phyloP scores from a whole-genome alignment of 1,140 invertebrate genomes.

The Drosophila watanabei region DNA sequence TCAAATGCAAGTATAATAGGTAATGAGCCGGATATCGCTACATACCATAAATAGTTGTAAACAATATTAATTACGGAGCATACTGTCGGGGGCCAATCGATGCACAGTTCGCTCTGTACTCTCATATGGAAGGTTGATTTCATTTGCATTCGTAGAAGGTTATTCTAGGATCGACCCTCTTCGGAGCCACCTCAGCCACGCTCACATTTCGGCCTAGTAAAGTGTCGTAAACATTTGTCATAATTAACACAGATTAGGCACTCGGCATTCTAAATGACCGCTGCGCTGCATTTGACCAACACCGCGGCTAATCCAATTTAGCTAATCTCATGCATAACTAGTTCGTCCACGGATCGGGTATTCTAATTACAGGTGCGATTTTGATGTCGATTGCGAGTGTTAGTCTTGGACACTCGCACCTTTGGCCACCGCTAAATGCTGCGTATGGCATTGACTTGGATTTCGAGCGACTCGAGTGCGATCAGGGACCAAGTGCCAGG shows the following conservation, averaged over 20 bases:
- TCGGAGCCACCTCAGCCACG: background rate
- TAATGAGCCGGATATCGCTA: constrained; percentile 16
- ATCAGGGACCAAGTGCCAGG: constrained; percentile 44
- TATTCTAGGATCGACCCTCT: constrained; percentile 16
- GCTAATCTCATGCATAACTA: constrained; percentile 52
- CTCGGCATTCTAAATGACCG: constrained; percentile 31
- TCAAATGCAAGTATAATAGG: background rate
- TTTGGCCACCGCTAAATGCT: constrained; percentile 36
- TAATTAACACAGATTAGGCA: constrained; percentile 56
- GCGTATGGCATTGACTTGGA: constrained; percentile 56
- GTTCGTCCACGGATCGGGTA: constrained; percentile 40
- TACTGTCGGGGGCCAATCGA: constrained; percentile 16
- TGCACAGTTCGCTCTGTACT: too few relatives aligned
- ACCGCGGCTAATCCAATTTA: constrained; percentile 47
- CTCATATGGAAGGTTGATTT: constrained; percentile 8
- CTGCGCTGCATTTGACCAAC: constrained; percentile 15
- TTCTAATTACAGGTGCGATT: constrained; percentile 48
- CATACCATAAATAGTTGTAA: background rate
- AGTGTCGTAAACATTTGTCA: constrained; percentile 49
- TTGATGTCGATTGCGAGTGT: constrained; percentile 11
- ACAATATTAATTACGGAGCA: constrained; percentile 27
- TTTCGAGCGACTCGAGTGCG: constrained; percentile 28
- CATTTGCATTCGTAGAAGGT: constrained; percentile 5
- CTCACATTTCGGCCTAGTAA: background rate
- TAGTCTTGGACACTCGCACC: constrained; percentile 16